phyloP scores from a whole-genome alignment of 1,140 invertebrate genomes.

The Drosophila aff. region DNA sequence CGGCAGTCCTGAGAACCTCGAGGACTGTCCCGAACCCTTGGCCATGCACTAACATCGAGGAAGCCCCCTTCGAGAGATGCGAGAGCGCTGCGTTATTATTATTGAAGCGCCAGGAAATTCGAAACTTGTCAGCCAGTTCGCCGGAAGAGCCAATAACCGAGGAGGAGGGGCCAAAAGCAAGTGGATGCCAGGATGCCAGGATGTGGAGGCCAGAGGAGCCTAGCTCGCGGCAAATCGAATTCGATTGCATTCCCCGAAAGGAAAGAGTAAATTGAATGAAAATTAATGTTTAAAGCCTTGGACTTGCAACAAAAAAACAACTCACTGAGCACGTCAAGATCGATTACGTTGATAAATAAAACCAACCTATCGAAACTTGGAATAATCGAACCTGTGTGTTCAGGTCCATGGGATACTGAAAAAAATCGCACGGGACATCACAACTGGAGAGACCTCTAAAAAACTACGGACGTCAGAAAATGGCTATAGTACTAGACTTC shows the following conservation, averaged over 20 bases:
- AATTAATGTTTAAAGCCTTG: constrained; percentile 14
- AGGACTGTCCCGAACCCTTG: constrained; percentile 3
- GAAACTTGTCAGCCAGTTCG: constrained; percentile 72
- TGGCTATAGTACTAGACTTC: no score
- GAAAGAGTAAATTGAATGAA: constrained; percentile 21
- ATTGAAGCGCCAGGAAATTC: constrained; percentile 72
- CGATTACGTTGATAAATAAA: not conserved
- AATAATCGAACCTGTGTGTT: no score
- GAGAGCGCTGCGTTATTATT: constrained; percentile 56
- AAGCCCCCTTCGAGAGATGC: constrained; percentile 1
- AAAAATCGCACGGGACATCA: no score
- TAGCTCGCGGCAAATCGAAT: constrained; percentile 67
- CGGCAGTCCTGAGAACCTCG: not conserved
- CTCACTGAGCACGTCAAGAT: constrained; percentile 11
- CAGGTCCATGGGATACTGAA: no score
- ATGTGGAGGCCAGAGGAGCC: not conserved
- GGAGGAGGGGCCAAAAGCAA: not conserved
- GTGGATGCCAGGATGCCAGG: not conserved
- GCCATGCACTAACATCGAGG: constrained; percentile 11
- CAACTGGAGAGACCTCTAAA: no score
- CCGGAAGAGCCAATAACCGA: constrained; percentile 29
- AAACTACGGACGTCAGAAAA: no score
- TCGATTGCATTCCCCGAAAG: constrained; percentile 53
- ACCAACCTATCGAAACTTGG: not conserved
- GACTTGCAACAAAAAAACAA: not conserved